phyloP scores from a whole-genome alignment of 2,113 vertebrate species.

The Haemorhous mexicanus region DNA sequence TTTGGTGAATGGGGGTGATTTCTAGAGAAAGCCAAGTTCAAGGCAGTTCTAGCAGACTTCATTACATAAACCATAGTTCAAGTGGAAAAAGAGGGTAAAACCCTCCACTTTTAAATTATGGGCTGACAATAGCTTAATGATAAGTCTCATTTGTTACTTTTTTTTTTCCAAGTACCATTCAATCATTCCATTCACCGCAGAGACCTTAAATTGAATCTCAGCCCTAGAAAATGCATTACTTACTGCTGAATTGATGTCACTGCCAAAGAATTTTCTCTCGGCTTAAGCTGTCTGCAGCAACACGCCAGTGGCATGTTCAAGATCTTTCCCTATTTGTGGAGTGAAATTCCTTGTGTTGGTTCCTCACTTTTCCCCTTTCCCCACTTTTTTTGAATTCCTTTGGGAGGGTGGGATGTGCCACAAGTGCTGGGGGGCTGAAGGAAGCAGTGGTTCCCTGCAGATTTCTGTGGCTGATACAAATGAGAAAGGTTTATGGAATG shows the following conservation, averaged over 20 bases:
- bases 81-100: not conserved
- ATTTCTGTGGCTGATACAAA: not conserved
- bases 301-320: slow-evolving; percentile 34
- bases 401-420: fast-evolving
- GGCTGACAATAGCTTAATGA: not conserved
- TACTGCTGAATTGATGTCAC: slow-evolving; percentile 61
- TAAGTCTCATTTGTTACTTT: not conserved
- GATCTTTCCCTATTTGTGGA: not conserved
- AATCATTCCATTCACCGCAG: slow-evolving; percentile 5
- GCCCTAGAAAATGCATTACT: slow-evolving; percentile 52
- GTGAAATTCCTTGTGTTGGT: not conserved
- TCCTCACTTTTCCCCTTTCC: not conserved
- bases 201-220: slow-evolving; percentile 52
- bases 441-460: not conserved
- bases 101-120: not conserved
- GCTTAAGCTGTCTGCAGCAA: slow-evolving; percentile 61
- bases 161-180: not conserved
- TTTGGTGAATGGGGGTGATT: not conserved
- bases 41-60: not conserved
- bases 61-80: not conserved
- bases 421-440: not conserved
- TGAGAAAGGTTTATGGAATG: not conserved
- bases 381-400: not conserved
- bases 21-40: not conserved
- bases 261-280: slow-evolving; percentile 61